Evolutionary conservation across 2,888 invertebrate species (phyloP), one percentile per base, ranked within the genome.

Genomic region (Artemia sinica): DNA sequence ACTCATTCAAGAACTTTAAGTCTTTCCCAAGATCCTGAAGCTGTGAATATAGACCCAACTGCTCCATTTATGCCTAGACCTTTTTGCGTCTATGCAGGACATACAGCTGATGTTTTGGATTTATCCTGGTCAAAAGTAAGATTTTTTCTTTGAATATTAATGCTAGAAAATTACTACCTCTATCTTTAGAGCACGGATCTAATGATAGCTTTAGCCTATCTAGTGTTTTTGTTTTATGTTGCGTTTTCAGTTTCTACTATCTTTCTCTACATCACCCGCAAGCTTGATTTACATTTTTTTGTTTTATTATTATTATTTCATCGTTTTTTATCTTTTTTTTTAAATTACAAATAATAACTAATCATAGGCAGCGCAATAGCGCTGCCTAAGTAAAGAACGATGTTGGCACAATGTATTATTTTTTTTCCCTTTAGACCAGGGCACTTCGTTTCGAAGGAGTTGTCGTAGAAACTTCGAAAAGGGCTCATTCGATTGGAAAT

Each of bases 71-170:
- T 88, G 82, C 87, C 89, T 5, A 85, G 86, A 75, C 93, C 95
- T 4, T 92, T 96, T 79, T 91, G 91, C 80, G 87, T 88, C 0
- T 96, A 95, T 78, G 83, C 87, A 12, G 97, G 96, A 0, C 98
- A 98, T 78, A 91, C 92, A 0, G 94, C 96, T 1, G 97, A 97
- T 79, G 81, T 98, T 5, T 82, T 98, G 0, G 98, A 98, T 79
- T 88, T 98, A 0, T 91, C 94, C 8, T 98, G 97, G 98, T 97
- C 96, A 0, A 98, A 96, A 76, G 82, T 81, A 73, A 73, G 73
- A n/a, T 48, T 65, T 65, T 66, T n/a, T n/a, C 12, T 10, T 65
- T 12, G 69, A 69, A 10, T 28, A 49, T 7, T n/a, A 18, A 66
- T 12, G 14, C 49, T 8, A 13, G 28, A 50, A 1, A 63, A 11